phyloP scores from a whole-genome alignment of 2,797 vertebrate species.

The Emydoidea blandingii region DNA sequence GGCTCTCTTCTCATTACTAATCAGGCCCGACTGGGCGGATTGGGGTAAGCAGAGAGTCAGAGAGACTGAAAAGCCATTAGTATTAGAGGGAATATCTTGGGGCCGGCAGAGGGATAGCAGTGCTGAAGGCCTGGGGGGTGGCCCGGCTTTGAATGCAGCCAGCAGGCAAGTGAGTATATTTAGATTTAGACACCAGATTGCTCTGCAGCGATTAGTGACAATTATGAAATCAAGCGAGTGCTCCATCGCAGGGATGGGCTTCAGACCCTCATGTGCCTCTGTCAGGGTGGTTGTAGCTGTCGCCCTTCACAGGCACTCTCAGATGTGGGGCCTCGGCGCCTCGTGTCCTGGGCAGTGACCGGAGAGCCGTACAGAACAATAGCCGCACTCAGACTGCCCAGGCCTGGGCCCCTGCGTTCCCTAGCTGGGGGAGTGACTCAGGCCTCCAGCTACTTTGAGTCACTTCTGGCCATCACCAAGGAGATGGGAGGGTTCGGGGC shows the following conservation, averaged over 20 bases:
- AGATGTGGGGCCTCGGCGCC: too few relatives aligned
- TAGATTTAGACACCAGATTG: neutral
- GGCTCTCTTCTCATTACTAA: slow-evolving; percentile 39
- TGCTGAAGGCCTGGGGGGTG: fast-evolving
- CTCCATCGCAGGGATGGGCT: neutral
- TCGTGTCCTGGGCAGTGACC: neutral
- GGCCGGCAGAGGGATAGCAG: neutral
- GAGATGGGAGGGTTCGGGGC: neutral
- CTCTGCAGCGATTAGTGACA: neutral
- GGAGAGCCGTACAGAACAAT: too few relatives aligned
- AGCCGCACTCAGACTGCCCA: neutral
- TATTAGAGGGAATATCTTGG: neutral
- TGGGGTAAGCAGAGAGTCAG: neutral
- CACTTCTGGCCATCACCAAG: neutral
- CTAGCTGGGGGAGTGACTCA: fast-evolving
- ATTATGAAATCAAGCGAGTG: too few relatives aligned
- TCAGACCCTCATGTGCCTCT: neutral
- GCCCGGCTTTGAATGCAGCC: neutral
- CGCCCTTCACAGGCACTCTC: neutral
- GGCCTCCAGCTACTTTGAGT: neutral
- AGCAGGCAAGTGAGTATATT: neutral
- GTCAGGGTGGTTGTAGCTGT: neutral
- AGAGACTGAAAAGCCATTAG: slow-evolving; percentile 38
- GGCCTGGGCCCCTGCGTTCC: too few relatives aligned
- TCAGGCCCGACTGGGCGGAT: slow-evolving; percentile 37